A percentile compares a stretch with the other conserved stretches of the same genome.
phyloP scores from a whole-genome alignment of 2,888 invertebrate genomes.

The Dione vanillae region DNA sequence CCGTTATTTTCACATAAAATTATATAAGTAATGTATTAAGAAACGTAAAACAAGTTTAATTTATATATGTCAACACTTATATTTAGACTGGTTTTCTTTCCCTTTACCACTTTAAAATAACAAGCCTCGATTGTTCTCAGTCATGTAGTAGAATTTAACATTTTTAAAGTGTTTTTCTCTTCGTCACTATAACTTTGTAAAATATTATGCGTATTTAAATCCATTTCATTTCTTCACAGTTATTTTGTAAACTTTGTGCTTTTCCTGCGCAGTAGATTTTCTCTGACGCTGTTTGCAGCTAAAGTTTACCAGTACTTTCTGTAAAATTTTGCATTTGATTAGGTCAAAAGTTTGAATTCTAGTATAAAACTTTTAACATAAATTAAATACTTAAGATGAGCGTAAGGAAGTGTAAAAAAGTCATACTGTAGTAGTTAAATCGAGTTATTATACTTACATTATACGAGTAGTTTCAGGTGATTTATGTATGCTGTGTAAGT shows the following conservation, averaged over 20 bases:
- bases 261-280: constrained; percentile 46
- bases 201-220: constrained; percentile 30
- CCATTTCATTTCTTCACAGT: constrained; percentile 34
- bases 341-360: constrained; percentile 60
- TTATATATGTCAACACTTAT: too few relatives aligned
- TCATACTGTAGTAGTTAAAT: background rate
- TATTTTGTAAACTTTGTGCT: constrained; percentile 40
- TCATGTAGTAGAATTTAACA: too few relatives aligned
- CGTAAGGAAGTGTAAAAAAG: background rate
- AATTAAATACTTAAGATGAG: background rate
- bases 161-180: too few relatives aligned
- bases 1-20: too few relatives aligned
- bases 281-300: constrained; percentile 48
- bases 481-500: too few relatives aligned
- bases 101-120: too few relatives aligned
- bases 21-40: too few relatives aligned
- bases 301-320: constrained; percentile 73
- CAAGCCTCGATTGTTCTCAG: too few relatives aligned
- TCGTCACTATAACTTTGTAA: background rate
- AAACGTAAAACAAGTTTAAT: too few relatives aligned
- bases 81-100: too few relatives aligned
- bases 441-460: too few relatives aligned
- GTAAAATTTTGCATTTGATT: constrained; percentile 72
- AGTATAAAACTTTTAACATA: constrained; percentile 39
- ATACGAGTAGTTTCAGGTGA: too few relatives aligned